These are phyloP conservation scores for Caenorhabditis inopinata DNA, from an alignment of 1,140 invertebrate genomes.

Conservation along the genomic window DNA sequence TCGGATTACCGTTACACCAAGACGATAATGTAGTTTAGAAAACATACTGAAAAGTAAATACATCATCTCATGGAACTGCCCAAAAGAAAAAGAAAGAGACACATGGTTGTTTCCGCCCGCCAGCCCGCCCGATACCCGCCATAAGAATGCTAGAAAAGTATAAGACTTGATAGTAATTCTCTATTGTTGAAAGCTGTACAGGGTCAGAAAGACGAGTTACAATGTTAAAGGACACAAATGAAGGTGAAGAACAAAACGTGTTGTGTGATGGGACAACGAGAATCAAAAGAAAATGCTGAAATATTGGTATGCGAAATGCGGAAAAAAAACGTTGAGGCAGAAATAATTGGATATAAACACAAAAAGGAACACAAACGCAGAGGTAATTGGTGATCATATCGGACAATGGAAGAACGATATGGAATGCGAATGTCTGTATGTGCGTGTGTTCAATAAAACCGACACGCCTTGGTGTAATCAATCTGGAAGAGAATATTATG, in stretches of 20 bases:
- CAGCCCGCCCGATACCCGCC: too few relatives aligned
- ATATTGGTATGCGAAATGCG: background rate
- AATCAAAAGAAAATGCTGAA: background rate
- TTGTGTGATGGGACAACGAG: background rate
- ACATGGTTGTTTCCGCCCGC: too few relatives aligned
- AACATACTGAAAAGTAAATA: slow-evolving; percentile 1
- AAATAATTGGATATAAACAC: slow-evolving; percentile 8
- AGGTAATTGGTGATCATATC: slow-evolving; percentile 23
- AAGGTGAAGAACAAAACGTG: background rate
- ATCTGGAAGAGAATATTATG: slow-evolving; percentile 11
- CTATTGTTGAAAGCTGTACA: slow-evolving; percentile 17
- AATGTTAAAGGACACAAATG: slow-evolving; percentile 1
- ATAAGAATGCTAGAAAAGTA: background rate
- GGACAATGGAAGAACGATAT: slow-evolving; percentile 1
- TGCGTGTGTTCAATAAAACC: background rate
- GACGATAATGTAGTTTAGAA: background rate
- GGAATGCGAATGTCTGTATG: background rate
- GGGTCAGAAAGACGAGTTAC: slow-evolving; percentile 31
- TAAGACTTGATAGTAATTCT: background rate
- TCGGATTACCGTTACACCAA: background rate
- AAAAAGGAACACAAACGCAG: background rate
- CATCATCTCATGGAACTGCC: too few relatives aligned
- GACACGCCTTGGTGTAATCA: slow-evolving; percentile 20
- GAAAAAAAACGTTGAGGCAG: too few relatives aligned
- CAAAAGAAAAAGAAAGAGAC: background rate